phyloP scores from a whole-genome alignment of 2,113 vertebrate species.

The Aegypius monachus region DNA sequence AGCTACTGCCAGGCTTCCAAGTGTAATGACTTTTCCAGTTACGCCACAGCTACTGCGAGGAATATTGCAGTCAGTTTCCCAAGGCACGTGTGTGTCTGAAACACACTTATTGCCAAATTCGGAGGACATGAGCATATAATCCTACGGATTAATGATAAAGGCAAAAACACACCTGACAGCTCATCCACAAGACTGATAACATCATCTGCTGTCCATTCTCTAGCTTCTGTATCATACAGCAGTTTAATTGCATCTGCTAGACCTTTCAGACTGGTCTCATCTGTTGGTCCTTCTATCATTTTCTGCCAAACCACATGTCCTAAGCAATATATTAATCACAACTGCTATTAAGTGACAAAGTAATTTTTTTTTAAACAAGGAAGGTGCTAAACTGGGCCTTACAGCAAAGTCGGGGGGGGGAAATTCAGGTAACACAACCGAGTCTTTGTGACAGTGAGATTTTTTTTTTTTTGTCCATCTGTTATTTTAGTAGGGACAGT shows the following conservation, averaged over 20 bases:
- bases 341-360: neutral
- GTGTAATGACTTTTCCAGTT: neutral
- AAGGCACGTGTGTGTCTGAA: neutral
- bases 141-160: neutral
- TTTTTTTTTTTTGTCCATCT: neutral
- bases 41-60: neutral
- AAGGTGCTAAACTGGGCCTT: neutral
- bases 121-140: neutral
- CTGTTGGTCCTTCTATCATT: constrained; percentile 74
- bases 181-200: constrained; percentile 86
- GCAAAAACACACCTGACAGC: constrained; percentile 77
- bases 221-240: constrained; percentile 72
- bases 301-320: constrained; percentile 83
- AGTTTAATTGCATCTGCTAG: constrained; percentile 82
- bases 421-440: neutral
- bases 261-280: constrained; percentile 76
- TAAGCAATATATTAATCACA: constrained; percentile 62
- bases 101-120: neutral
- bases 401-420: neutral
- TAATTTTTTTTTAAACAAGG: neutral
- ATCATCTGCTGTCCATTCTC: constrained; percentile 79
- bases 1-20: neutral
- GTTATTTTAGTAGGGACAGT: neutral
- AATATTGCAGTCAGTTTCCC: neutral
- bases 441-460: neutral